Evolutionary conservation across 2,113 vertebrate species (phyloP), one percentile per base, ranked within the genome.

Genomic region (Spermophilus dauricus): DNA sequence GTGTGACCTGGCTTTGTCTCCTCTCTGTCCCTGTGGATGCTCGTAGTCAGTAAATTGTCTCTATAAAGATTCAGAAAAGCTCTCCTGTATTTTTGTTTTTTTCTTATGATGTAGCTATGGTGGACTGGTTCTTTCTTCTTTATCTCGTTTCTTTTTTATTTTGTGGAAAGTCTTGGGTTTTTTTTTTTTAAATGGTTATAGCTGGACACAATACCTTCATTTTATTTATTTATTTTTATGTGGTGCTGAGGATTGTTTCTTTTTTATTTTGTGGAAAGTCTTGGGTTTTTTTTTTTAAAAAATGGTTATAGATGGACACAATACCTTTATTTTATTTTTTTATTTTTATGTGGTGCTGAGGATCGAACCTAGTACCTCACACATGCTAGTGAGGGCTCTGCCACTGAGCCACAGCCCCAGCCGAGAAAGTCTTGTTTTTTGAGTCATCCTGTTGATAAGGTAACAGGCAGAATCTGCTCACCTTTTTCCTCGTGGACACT

Each of bases 101-200:
- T 97, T 94, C 53, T 94, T 73, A 70, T 75, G 82, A 10, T 95
- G 86, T 95, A 88, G 83, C 91, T 95, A 61, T 96, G 96, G 92
- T 96, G 83, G 93, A 87, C 94, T 97, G 96, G 91, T 98, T 98
- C 91, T 97, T 97, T 97, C 73, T 98, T 96, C 96, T 95, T 97
- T 98, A 51, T 51, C 48, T 51, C 48, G 12, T 97, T 97, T 97
- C 73, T 98, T 95, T 95, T 95, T 97, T 98, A 91, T 98, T 98
- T 97, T 93, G 95, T 85, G 22, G 95, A 86, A 88, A 95, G 93
- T n/a, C 48, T 45, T 45, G 8, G 1, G 7, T 45, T 45, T 45
- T 45, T 45, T 45, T 45, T 45, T 45, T 9, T 42, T 3, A 3
- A 6, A 45, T 45, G 45, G 45, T 45, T 45, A 8, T 45, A 45